Evolutionary conservation across 2,113 vertebrate species (phyloP).

Genomic region (Brienomyrus longianalis): DNA sequence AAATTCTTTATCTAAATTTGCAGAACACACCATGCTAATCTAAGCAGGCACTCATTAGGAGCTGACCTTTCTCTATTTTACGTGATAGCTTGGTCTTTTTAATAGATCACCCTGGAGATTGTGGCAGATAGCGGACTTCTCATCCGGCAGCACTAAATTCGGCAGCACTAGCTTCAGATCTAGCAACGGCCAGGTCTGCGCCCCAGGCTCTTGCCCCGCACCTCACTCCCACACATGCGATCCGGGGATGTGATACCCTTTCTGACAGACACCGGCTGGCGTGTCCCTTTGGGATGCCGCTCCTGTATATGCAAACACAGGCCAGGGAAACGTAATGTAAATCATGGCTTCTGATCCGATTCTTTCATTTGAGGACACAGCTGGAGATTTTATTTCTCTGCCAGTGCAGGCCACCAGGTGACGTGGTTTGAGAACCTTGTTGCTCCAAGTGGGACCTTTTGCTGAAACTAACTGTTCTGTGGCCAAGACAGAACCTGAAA

Average conservation of each 20-base stretch:
- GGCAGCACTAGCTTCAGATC: background rate
- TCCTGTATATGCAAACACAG: background rate
- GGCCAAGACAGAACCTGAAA: background rate
- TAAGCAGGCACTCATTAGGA: background rate
- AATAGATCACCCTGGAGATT: slow-evolving; percentile 7
- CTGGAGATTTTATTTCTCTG: background rate
- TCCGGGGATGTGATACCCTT: background rate
- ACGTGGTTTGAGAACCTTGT: background rate
- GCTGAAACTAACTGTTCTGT: background rate
- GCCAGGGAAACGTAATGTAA: background rate
- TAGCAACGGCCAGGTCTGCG: background rate
- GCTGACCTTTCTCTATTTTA: background rate
- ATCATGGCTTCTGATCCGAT: background rate
- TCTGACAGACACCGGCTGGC: background rate
- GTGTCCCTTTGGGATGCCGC: background rate
- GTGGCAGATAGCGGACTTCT: background rate
- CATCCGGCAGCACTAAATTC: background rate
- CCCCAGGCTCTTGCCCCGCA: background rate
- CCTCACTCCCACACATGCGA: background rate
- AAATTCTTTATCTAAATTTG: background rate
- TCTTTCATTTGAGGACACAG: background rate
- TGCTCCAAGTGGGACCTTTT: background rate
- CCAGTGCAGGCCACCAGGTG: background rate
- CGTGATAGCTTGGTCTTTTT: background rate
- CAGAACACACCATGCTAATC: background rate